These are phyloP conservation scores for Numenius phaeopus DNA, from an alignment of 2,797 vertebrate species.

Conservation along the genomic window DNA sequence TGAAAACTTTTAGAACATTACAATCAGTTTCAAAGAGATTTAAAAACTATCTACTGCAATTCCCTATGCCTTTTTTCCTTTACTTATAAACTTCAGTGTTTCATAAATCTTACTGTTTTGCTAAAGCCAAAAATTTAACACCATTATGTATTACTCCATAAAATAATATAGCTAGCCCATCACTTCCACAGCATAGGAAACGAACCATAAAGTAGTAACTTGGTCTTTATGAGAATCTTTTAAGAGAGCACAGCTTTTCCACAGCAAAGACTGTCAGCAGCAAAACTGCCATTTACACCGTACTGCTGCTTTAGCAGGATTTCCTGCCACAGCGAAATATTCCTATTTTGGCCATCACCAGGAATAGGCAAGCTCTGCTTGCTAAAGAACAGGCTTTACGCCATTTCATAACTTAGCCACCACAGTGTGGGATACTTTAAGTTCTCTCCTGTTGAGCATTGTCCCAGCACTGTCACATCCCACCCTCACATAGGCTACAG, in stretches of 20 bases:
- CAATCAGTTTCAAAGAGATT: not conserved
- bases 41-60: not conserved
- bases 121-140: not conserved
- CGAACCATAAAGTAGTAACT: not conserved
- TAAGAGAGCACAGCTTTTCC: not conserved
- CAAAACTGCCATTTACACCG: not conserved
- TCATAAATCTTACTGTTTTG: not conserved
- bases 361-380: not conserved
- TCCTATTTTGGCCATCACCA: not conserved
- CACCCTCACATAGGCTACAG: not conserved
- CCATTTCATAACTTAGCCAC: not conserved
- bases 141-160: not conserved
- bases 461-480: not conserved
- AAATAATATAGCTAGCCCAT: slow-evolving; percentile 1
- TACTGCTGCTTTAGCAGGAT: not conserved
- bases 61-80: not conserved
- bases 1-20: not conserved
- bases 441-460: not conserved
- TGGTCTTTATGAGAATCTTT: not conserved
- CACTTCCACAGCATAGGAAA: not conserved
- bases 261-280: not conserved
- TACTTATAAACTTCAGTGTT: not conserved
- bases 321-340: not conserved
- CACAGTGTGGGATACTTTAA: not conserved
- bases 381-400: not conserved